These are phyloP conservation scores for Scleropages formosus DNA, from an alignment of 2,797 vertebrate species.

Conservation along the genomic window DNA sequence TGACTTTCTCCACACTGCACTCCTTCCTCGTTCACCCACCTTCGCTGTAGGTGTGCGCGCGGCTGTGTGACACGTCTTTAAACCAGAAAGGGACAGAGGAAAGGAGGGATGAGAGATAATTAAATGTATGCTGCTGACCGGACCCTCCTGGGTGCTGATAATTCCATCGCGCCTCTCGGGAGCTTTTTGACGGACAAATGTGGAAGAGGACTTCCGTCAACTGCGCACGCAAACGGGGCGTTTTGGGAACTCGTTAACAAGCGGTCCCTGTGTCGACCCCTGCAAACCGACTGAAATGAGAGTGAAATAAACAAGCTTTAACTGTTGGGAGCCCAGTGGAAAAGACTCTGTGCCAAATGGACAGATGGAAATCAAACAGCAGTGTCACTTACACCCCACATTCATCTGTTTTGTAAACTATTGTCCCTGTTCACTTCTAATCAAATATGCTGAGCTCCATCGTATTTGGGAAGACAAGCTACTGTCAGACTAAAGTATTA, in stretches of 20 bases:
- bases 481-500: too few species aligned
- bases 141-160: too few species aligned
- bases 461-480: too few species aligned
- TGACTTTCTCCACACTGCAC: not conserved
- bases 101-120: slow-evolving; percentile 38
- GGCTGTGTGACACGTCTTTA: not conserved
- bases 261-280: slow-evolving; percentile 42
- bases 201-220: slow-evolving; percentile 16
- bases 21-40: not conserved
- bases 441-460: too few species aligned
- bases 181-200: not conserved
- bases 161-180: not conserved
- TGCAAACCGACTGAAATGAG: slow-evolving; percentile 46
- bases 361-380: not conserved
- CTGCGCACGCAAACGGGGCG: slow-evolving; percentile 32
- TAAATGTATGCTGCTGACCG: slow-evolving; percentile 31
- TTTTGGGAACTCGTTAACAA: slow-evolving; percentile 68
- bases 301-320: slow-evolving; percentile 35
- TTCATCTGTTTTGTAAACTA: not conserved
- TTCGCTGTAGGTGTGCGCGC: not conserved
- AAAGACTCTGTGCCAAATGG: not conserved
- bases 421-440: not conserved
- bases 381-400: not conserved
- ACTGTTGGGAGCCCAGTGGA: not conserved
- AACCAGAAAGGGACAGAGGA: slow-evolving; percentile 36